Base-by-base conservation (phyloP, 2,888 invertebrate species). In the Antheraea assamensis region DNA sequence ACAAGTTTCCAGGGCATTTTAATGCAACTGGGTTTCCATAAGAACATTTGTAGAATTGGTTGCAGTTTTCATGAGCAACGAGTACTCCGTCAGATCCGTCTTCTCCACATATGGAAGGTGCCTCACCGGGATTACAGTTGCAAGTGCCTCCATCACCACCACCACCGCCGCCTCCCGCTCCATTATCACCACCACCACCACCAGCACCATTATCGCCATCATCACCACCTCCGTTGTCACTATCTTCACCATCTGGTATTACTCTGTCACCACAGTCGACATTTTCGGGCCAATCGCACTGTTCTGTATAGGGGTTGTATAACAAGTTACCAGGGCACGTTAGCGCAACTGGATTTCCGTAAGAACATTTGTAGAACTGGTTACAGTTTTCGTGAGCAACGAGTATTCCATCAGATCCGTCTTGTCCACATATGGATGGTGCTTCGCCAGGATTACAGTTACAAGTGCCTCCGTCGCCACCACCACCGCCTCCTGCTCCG, bases 1-100 rank as follows among this genome's bases (percentile, higher is more conserved):
- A 42, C 1, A 84, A 76, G 17, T 73, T 76, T 24, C 30, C 71
- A 3, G 75, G 76, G 31, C 86, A 87, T 0, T 5, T 47, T 19
- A 78, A 17, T 0, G 78, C 75, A 7, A 83, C 79, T 1, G 83
- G 82, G 3, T 27, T 27, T 17, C 84, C 83, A n/a, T 80, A 13
- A 1, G 31, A 55, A 31, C 87, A 87, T 71, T 77, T 80, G 55
- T 86, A 88, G 71, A 84, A 87, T 61, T 86, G 77, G 73, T 85
- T 83, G 74, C 87, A 88, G 72, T 84, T 79, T 78, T 85, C 84
- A n/a, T 87, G 82, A 5, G 88, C 87, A 0, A 87, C 74, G 0
- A 88, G 75, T 24, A 79, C 74, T 8, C 85, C 85, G 19, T 84
- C 78, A 2, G 85, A 84, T 5, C 75, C 81, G 13, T 78, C 77